phyloP scores from a whole-genome alignment of 1,140 invertebrate genomes.

The Brachionus rotundiformis region DNA sequence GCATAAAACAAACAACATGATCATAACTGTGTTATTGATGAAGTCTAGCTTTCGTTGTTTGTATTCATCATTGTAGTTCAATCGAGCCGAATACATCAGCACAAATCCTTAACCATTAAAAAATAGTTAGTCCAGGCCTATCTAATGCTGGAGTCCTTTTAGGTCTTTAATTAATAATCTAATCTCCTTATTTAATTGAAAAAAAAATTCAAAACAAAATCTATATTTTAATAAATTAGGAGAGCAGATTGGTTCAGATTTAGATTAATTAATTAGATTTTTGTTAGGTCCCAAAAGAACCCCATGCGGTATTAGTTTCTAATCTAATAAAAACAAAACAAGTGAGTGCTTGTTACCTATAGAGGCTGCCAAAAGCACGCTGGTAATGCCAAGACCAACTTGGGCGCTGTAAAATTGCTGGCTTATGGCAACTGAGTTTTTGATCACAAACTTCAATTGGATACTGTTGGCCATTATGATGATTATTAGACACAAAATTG shows the following conservation, averaged over 20 bases:
- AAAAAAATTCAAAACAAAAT: not conserved
- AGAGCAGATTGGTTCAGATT: not conserved
- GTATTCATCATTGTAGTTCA: constrained; percentile 50
- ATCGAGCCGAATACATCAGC: constrained; percentile 48
- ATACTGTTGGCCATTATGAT: constrained; percentile 51
- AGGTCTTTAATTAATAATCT: not conserved
- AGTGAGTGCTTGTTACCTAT: constrained; percentile 5
- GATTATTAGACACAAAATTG: constrained; percentile 46
- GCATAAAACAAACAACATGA: constrained; percentile 46
- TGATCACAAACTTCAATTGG: constrained; percentile 45
- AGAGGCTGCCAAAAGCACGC: constrained; percentile 36
- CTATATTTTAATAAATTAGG: not conserved
- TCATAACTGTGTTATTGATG: constrained; percentile 51
- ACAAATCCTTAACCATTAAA: constrained; percentile 50
- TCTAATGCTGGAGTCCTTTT: constrained; percentile 44
- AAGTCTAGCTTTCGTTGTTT: constrained; percentile 51
- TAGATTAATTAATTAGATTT: constrained; percentile 44
- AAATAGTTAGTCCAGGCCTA: not conserved
- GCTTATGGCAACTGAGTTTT: constrained; percentile 30
- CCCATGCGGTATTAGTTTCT: constrained; percentile 40
- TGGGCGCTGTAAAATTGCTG: constrained; percentile 46
- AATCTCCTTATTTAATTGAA: not conserved
- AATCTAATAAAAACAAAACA: not conserved
- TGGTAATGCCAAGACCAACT: constrained; percentile 49
- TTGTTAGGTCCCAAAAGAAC: constrained; percentile 38